These are phyloP conservation scores for Cerceris rybyensis DNA, from an alignment of 2,888 invertebrate species.

Conservation along the genomic window DNA sequence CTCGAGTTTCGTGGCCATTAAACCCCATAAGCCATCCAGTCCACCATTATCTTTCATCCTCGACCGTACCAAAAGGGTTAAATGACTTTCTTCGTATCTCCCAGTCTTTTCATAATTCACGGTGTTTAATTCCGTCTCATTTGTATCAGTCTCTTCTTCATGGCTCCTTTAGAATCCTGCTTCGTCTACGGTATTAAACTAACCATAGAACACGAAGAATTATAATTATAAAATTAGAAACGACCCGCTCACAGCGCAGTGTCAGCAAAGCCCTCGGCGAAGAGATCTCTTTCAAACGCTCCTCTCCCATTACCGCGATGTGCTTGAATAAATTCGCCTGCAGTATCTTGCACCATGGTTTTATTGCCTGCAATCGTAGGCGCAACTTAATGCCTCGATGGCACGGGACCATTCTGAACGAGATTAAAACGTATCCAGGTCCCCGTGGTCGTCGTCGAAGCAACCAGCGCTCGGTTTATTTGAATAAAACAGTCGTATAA, in stretches of 20 bases:
- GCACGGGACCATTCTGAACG: conserved; percentile 18
- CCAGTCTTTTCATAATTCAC: too few species aligned
- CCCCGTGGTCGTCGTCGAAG: background rate
- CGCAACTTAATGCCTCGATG: conserved; percentile 9
- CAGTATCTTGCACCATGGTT: background rate
- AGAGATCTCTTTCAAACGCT: background rate
- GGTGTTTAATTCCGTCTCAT: too few species aligned
- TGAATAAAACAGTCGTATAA: conserved; percentile 42
- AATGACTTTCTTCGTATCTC: too few species aligned
- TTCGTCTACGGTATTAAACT: too few species aligned
- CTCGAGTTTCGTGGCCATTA: too few species aligned
- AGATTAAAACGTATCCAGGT: conserved; percentile 4
- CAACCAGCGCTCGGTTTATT: conserved; percentile 8
- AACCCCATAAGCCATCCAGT: too few species aligned
- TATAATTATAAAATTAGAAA: background rate
- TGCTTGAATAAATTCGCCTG: conserved; percentile 20
- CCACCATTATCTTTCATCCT: too few species aligned
- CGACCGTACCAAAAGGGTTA: too few species aligned
- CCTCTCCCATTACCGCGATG: conserved; percentile 41
- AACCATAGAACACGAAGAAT: too few species aligned
- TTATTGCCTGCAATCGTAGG: conserved; percentile 23
- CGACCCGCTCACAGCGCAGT: background rate
- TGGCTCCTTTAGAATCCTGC: too few species aligned
- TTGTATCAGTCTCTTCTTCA: too few species aligned
- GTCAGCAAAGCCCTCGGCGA: background rate